A percentile compares a stretch with the other conserved stretches of the same genome.
phyloP scores from a whole-genome alignment of 2,113 vertebrate species.

The Harpagus bidentatus region DNA sequence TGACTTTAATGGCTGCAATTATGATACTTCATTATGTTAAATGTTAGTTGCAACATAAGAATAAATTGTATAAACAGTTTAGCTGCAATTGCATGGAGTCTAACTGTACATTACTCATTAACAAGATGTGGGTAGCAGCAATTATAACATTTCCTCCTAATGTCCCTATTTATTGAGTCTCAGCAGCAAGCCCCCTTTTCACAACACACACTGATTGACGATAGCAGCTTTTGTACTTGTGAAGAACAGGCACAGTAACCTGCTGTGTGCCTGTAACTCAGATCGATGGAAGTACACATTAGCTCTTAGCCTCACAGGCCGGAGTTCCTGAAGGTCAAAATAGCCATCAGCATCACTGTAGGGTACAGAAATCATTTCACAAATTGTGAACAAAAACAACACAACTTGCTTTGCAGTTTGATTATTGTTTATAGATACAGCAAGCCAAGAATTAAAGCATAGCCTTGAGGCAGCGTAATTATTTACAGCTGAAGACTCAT shows the following conservation, averaged over 20 bases:
- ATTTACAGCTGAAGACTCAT: slow-evolving; percentile 99
- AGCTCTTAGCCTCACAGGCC: slow-evolving; percentile 76
- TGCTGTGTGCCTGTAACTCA: slow-evolving; percentile 75
- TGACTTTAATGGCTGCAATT: slow-evolving; percentile 83
- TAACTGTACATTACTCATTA: slow-evolving; percentile 89
- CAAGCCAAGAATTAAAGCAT: slow-evolving; percentile 95
- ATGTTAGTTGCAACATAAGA: slow-evolving; percentile 82
- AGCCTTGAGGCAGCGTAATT: slow-evolving; percentile 96
- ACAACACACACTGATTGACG: slow-evolving; percentile 77
- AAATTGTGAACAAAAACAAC: slow-evolving; percentile 83
- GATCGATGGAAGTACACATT: slow-evolving; percentile 85
- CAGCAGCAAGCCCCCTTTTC: slow-evolving; percentile 80
- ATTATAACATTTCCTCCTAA: slow-evolving; percentile 84
- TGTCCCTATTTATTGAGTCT: slow-evolving; percentile 86
- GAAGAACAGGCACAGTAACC: slow-evolving; percentile 73
- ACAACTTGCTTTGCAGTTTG: slow-evolving; percentile 94
- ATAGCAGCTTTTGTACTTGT: slow-evolving; percentile 75
- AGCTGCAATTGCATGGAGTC: slow-evolving; percentile 82
- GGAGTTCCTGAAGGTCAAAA: slow-evolving; percentile 88
- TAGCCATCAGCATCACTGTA: slow-evolving; percentile 87
- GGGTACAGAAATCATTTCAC: slow-evolving; percentile 85
- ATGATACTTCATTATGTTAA: slow-evolving; percentile 85
- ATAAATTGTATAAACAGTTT: slow-evolving; percentile 87
- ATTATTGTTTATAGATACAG: slow-evolving; percentile 99
- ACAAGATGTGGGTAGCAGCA: slow-evolving; percentile 86